Percentiles rank a stretch among this genome's conserved stretches.
These are phyloP conservation scores for Characodon lateralis DNA, from an alignment of 2,797 vertebrate genomes.

Conservation along the genomic window DNA sequence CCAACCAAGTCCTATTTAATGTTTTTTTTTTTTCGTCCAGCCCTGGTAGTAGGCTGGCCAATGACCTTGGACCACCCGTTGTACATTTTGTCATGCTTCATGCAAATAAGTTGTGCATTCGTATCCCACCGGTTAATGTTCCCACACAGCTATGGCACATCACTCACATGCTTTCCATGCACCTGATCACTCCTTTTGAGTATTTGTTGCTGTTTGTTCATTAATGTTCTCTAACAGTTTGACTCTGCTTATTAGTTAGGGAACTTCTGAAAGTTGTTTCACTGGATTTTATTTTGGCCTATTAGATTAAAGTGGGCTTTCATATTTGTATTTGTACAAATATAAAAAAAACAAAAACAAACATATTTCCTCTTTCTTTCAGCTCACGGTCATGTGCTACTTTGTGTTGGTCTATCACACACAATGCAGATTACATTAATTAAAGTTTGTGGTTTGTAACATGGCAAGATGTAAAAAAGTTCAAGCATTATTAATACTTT, in stretches of 20 bases:
- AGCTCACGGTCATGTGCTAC: not conserved
- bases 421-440: not conserved
- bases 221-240: not conserved
- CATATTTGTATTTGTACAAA: not conserved
- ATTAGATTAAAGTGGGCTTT: not conserved
- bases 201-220: not conserved
- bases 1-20: not conserved
- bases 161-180: not conserved
- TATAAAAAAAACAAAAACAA: not conserved
- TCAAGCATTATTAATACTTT: not conserved
- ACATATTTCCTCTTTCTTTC: not conserved
- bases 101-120: not conserved
- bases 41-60: not conserved
- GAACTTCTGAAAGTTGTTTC: too few species aligned
- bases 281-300: not conserved
- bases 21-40: not conserved
- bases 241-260: not conserved
- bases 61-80: not conserved
- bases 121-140: too few species aligned
- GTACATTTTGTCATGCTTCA: too few species aligned
- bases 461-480: not conserved
- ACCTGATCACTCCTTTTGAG: not conserved
- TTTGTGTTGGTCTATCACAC: not conserved
- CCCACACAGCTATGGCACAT: not conserved
- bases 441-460: not conserved